Percentiles rank a stretch among this genome's conserved stretches.
Evolutionary conservation across 2,797 vertebrate genomes (phyloP).

Genomic region (Spondyliosoma cantharus): DNA sequence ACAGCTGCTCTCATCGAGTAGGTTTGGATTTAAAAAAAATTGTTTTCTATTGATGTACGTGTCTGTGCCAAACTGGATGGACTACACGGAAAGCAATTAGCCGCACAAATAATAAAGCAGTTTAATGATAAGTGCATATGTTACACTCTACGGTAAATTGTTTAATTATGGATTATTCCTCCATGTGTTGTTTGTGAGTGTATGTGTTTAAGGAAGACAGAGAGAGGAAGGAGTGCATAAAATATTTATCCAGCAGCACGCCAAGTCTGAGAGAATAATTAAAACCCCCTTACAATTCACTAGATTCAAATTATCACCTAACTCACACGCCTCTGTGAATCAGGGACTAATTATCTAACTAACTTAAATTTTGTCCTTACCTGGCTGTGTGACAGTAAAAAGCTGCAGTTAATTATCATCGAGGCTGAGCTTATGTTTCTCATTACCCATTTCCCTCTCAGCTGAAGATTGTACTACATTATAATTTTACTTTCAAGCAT

Average conservation of each 20-base stretch:
- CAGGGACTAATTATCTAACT: conserved; percentile 12
- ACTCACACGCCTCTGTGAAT: conserved; percentile 23
- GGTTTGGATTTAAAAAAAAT: conserved; percentile 7
- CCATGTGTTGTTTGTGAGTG: conserved; percentile 10
- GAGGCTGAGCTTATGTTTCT: conserved; percentile 3
- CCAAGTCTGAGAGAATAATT: conserved; percentile 38
- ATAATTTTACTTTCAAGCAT: no score
- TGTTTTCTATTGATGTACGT: conserved; percentile 21
- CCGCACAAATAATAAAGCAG: conserved; percentile 38
- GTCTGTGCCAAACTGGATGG: conserved; percentile 10
- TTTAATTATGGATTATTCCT: conserved; percentile 60
- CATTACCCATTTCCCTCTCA: neutral
- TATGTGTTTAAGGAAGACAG: neutral
- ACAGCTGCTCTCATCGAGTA: conserved; percentile 7
- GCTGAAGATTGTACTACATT: neutral
- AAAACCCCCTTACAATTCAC: conserved; percentile 17
- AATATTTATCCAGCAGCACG: conserved; percentile 37
- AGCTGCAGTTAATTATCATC: conserved; percentile 4
- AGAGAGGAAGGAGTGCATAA: conserved; percentile 11
- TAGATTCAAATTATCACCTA: conserved; percentile 35
- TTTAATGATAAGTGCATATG: conserved; percentile 38
- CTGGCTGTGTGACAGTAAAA: conserved; percentile 5
- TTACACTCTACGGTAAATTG: conserved; percentile 31
- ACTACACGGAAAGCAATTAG: conserved; percentile 39
- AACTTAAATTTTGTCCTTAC: conserved; percentile 25